Percentiles rank a stretch among this genome's conserved stretches.
Evolutionary conservation across 2,888 invertebrate species (phyloP).

Genomic region (Polylopha cassiicola): DNA sequence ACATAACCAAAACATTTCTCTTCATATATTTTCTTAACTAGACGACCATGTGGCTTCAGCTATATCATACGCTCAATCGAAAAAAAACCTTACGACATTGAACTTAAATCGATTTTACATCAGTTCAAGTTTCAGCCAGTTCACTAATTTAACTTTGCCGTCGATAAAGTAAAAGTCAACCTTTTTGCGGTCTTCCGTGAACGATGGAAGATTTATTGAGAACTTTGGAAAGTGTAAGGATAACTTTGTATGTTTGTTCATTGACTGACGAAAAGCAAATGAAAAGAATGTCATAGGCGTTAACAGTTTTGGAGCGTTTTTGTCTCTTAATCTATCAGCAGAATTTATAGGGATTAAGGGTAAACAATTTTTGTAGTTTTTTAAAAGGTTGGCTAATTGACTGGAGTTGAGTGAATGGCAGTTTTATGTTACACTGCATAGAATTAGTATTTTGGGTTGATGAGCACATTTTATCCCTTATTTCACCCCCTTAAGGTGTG

Average conservation of each 20-base stretch:
- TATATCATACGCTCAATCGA: conserved; percentile 30
- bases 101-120: conserved; percentile 5
- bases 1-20: conserved; percentile 57
- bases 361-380: conserved; percentile 13
- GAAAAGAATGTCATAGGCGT: conserved; percentile 47
- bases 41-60: conserved; percentile 48
- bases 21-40: conserved; percentile 65
- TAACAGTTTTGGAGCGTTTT: conserved; percentile 36
- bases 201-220: conserved; percentile 1
- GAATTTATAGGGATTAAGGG: conserved; percentile 34
- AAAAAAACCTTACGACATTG: conserved; percentile 3
- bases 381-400: no score
- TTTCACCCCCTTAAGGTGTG: no score
- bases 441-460: no score
- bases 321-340: conserved; percentile 49
- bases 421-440: no score
- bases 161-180: conserved; percentile 25
- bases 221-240: conserved; percentile 18
- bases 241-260: conserved; percentile 41
- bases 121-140: conserved; percentile 26
- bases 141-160: conserved; percentile 33
- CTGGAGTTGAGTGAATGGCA: no score
- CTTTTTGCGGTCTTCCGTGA: conserved; percentile 32
- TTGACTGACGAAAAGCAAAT: conserved; percentile 63
- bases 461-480: no score